Evolutionary conservation across 53 echinoderm and acorn worm species (phyloP), one percentile per base, ranked within the genome.

Genomic region (Zoroaster sp.): DNA sequence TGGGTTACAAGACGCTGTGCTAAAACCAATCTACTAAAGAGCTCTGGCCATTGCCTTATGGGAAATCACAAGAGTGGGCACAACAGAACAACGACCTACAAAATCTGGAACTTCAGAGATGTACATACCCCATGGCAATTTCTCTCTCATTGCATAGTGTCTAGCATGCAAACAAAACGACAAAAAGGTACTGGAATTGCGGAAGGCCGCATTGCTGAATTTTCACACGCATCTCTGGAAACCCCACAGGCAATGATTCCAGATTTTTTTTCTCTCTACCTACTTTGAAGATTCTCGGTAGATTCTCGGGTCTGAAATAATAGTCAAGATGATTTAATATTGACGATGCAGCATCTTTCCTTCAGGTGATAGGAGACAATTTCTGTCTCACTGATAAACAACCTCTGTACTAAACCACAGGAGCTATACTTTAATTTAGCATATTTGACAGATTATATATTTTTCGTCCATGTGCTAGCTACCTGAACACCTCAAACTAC

Each of bases 31-130:
- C 40, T 5, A 13, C 25, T 66, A 36, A 70, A 70, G 32, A 82
- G 31, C 68, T 66, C 14, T 14, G 6, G 36, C n/a, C 18, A 70
- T 38, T 30, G 72, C 85, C 85, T 71, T 70, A n/a, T 85, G 85
- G 71, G 85, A 85, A 71, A 85, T 85, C 83, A 83, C 31, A 32
- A n/a, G 46, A 69, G 69, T 69, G 45, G 45, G 69, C 35, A 17
- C 30, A 15, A 42, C 47, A 46, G 28, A 69, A 85, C 85, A 85
- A 28, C 70, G 14, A 37, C 80, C 23, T 10, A 31, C 4, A 7
- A 69, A 70, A 85, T 85, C 85, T 85, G 37, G 85, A 70, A 47
- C 70, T 18, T 31, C 43, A 44, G 20, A 21, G 51, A 85, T 70
- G 85, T 85, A 45, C n/a, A n/a, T 59, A 11, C 35, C 85, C 71